These are phyloP conservation scores for Gallirallus australis DNA, from an alignment of 2,797 vertebrate species.

Conservation along the genomic window DNA sequence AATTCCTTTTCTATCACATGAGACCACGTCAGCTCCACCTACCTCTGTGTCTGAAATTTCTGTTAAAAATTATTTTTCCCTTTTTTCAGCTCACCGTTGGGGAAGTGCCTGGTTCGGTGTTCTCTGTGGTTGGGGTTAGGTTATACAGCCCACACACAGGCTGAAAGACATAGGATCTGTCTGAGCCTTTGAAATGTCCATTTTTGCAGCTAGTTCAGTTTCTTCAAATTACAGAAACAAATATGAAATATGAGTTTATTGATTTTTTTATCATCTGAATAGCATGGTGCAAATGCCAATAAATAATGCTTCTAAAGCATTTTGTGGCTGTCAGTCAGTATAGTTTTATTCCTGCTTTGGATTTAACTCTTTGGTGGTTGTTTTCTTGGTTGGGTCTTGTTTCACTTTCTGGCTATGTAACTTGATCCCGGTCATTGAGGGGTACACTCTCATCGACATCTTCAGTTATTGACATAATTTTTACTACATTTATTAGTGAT, in stretches of 20 bases:
- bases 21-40: neutral
- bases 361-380: neutral
- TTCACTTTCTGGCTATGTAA: neutral
- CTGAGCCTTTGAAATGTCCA: neutral
- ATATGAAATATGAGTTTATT: neutral
- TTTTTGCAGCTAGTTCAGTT: neutral
- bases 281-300: neutral
- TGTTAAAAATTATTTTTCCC: neutral
- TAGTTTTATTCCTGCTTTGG: neutral
- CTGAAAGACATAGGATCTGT: neutral
- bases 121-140: neutral
- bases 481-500: neutral
- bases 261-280: neutral
- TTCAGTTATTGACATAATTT: neutral
- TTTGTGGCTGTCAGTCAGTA: neutral
- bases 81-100: rapidly evolving
- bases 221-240: neutral
- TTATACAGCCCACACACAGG: neutral
- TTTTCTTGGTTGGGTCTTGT: neutral
- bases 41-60: neutral
- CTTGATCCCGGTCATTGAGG: neutral
- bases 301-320: neutral
- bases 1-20: conserved; percentile 1
- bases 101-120: neutral
- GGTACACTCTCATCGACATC: neutral